phyloP scores from a whole-genome alignment of 2,888 invertebrate genomes.

The Metalampra italica region DNA sequence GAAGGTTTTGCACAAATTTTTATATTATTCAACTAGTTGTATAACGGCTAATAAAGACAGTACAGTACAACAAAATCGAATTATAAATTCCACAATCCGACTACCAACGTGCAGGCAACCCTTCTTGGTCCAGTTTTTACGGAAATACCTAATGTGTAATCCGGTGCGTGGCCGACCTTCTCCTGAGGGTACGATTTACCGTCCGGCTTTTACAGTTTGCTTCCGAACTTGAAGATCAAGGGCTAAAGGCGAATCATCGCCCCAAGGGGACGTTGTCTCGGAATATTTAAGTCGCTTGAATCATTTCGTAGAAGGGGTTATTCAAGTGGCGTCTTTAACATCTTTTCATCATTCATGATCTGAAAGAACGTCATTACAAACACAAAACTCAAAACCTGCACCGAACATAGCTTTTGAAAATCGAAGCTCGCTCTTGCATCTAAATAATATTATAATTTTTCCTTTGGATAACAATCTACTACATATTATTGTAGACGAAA shows the following conservation, averaged over 20 bases:
- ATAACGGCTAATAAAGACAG: no score
- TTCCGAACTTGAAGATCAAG: slow-evolving; percentile 33
- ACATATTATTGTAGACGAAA: no score
- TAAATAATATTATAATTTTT: no score
- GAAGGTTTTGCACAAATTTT: background rate
- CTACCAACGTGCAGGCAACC: background rate
- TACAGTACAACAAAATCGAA: background rate
- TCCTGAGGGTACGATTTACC: slow-evolving; percentile 36
- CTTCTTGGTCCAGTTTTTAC: background rate
- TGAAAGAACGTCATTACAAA: no score
- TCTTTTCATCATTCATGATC: no score
- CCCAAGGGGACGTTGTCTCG: background rate
- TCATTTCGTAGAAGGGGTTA: no score
- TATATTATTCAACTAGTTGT: no score
- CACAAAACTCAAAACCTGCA: no score
- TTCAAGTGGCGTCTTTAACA: no score
- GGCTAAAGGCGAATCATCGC: slow-evolving; percentile 27
- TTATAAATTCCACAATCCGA: background rate
- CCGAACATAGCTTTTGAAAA: no score
- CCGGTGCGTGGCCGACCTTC: background rate
- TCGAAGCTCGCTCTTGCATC: no score
- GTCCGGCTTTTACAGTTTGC: slow-evolving; percentile 25
- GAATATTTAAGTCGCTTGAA: background rate
- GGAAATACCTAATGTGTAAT: background rate
- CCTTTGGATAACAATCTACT: no score